A percentile compares a stretch with the other conserved stretches of the same genome.
Evolutionary conservation across 2,888 invertebrate species (phyloP).

Genomic region (Diaperis boleti): DNA sequence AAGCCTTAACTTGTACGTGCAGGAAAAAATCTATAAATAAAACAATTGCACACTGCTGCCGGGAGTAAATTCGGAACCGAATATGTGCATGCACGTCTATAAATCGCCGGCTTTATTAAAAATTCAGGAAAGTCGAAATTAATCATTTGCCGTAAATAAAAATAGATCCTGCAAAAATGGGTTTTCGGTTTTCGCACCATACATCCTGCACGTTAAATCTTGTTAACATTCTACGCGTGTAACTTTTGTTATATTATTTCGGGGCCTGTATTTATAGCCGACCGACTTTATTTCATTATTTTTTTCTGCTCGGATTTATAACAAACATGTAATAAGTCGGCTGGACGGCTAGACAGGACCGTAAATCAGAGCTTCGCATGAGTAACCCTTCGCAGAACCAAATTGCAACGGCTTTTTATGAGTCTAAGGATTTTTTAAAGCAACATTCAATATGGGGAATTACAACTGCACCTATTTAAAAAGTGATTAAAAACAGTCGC

Average conservation of each 20-base stretch:
- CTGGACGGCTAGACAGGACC: conserved; percentile 52
- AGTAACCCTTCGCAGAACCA: conserved; percentile 32
- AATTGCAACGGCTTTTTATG: conserved; percentile 2
- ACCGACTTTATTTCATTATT: conserved; percentile 58
- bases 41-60: no score
- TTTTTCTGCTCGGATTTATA: conserved; percentile 58
- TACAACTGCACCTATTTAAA: no score
- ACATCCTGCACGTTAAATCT: conserved; percentile 46
- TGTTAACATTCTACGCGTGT: conserved; percentile 56
- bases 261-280: conserved; percentile 55
- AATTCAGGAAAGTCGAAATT: conserved; percentile 31
- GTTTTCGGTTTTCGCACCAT: conserved; percentile 25
- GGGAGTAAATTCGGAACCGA: conserved; percentile 19
- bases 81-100: conserved; percentile 7
- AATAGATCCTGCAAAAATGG: conserved; percentile 27
- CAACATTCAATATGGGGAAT: no score
- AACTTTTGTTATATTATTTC: conserved; percentile 58
- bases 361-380: conserved; percentile 55
- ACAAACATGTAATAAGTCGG: conserved; percentile 62
- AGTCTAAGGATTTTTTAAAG: neutral
- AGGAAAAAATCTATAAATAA: no score
- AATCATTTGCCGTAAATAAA: conserved; percentile 34
- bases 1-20: no score
- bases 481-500: no score
- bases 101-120: conserved; percentile 30